These are phyloP conservation scores for Monomorium pharaonis DNA, from an alignment of 1,140 invertebrate genomes.

Conservation along the genomic window DNA sequence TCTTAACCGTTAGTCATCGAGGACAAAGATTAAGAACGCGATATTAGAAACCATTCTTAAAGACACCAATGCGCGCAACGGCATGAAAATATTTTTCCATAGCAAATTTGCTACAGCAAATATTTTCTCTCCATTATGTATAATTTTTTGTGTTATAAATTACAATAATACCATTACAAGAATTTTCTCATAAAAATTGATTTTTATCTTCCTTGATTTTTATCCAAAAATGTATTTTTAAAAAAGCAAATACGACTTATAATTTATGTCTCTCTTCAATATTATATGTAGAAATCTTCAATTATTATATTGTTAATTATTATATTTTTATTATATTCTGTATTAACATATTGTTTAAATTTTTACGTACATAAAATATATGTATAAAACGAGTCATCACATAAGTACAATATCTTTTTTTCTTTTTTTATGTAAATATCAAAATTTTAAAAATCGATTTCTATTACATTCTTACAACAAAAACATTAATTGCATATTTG, in stretches of 20 bases:
- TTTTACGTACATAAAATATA: neutral
- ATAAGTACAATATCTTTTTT: neutral
- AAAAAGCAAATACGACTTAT: neutral
- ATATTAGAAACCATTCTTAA: slow-evolving; percentile 39
- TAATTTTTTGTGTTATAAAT: neutral
- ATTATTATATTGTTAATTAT: neutral
- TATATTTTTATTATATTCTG: neutral
- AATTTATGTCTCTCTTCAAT: neutral
- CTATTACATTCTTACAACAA: neutral
- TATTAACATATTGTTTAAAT: neutral
- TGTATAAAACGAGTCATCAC: too few species aligned
- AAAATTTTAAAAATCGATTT: too few species aligned
- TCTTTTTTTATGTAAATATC: neutral
- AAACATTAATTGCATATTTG: neutral
- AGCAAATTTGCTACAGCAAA: too few species aligned
- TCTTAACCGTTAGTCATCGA: slow-evolving; percentile 39
- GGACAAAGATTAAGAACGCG: slow-evolving; percentile 38
- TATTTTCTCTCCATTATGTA: neutral
- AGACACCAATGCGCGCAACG: neutral
- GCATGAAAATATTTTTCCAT: neutral
- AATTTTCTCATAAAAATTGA: neutral
- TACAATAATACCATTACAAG: neutral
- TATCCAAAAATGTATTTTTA: neutral
- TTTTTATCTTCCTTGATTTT: too few species aligned
- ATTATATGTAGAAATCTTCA: neutral